Evolutionary conservation across 1,140 invertebrate species (phyloP), one percentile per base, ranked within the genome.

Genomic region (Cotesia chilonis): DNA sequence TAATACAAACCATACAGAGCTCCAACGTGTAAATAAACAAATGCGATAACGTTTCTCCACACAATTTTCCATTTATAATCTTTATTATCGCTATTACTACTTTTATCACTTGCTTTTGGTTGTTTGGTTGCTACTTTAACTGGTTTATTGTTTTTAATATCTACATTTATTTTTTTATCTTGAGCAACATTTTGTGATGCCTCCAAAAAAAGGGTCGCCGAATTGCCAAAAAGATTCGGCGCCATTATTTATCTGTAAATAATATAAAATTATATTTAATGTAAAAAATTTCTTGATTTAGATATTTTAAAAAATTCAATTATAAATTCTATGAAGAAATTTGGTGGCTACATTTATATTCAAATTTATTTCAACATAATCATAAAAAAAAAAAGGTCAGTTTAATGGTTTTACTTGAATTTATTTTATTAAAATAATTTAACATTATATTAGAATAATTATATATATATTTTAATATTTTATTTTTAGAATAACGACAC

Each of bases 1-100:
- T 92, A 81, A 75, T 92, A 92, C 0, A 91, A 68, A 17, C 89
- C 91, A 76, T 93, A 93, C 3, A 91, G 4, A n/a, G 88, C 84
- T 3, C 88, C 88, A 4, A 85, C 71, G 80, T 93, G 92, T 47
- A 93, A 82, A 74, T 92, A 92, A 0, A 89, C 57, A 70, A 93
- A 93, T 6, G 89, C 91, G 12, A 92, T 83, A 1, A 92, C 91
- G 77, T 93, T 93, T 81, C 90, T 89, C 91, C 92, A 93, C 2
- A 92, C 91, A 75, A 95, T 91, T 69, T 89, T 84, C 91, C 90
- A 91, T 80, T 81, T 73, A 67, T 90, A 89, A 37, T 82, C 82
- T 7, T 79, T 28, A 14, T 75, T 66, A 64, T 79, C 28, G 28
- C 28, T 47, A 47, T 47, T 47, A 47, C 2, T 47, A 47, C 10